phyloP scores from a whole-genome alignment of 2,888 invertebrate species.

The Drosophila prostipennis region DNA sequence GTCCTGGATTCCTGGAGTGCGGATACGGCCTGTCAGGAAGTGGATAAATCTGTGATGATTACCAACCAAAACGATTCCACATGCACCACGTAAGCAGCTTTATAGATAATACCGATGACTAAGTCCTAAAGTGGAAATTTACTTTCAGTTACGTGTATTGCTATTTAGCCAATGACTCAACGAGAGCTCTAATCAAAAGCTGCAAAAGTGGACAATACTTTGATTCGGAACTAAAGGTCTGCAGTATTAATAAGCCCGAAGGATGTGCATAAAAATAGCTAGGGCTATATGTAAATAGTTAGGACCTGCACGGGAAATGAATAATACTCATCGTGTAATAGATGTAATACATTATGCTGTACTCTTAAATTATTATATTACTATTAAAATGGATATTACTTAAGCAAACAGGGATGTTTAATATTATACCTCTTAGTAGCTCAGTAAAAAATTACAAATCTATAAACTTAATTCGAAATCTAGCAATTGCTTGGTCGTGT shows the following conservation, averaged over 20 bases:
- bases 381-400: background rate
- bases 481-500: constrained; percentile 34
- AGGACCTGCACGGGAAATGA: background rate
- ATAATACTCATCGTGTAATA: constrained; percentile 1
- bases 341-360: background rate
- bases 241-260: constrained; percentile 1
- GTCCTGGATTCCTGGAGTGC: constrained; percentile 19
- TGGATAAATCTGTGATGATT: background rate
- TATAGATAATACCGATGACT: background rate
- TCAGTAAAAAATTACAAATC: background rate
- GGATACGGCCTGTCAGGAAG: constrained; percentile 2
- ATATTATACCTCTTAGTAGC: background rate
- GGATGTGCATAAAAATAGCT: constrained; percentile 13
- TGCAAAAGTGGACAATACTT: constrained; percentile 15
- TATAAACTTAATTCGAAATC: background rate
- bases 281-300: background rate
- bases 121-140: background rate
- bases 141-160: constrained; percentile 32
- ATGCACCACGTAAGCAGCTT: constrained; percentile 15
- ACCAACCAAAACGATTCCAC: constrained; percentile 32
- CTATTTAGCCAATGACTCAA: background rate
- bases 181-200: background rate
- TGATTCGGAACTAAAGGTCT: background rate
- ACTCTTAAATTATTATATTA: background rate
- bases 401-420: background rate